Percentiles rank a stretch among this genome's conserved stretches.
Evolutionary conservation across 1,140 invertebrate genomes (phyloP).

Genomic region (Drosophila mojavensis): DNA sequence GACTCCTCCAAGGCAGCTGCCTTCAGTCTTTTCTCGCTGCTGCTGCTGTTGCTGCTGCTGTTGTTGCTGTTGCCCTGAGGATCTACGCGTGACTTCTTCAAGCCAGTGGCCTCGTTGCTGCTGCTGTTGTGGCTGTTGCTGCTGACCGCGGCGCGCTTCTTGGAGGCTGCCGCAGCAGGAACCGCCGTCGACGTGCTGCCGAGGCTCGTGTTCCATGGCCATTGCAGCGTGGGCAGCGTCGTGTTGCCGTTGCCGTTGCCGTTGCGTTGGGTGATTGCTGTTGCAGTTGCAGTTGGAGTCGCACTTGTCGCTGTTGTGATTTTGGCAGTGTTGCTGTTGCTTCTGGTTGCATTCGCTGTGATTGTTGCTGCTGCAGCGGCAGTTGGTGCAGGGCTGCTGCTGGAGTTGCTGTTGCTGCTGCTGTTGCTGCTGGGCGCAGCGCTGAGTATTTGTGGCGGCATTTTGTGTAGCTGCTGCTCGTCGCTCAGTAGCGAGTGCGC

Average conservation of each 20-base stretch:
- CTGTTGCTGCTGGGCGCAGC: slow-evolving; percentile 30
- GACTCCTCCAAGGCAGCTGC: slow-evolving; percentile 78
- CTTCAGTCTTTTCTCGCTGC: slow-evolving; percentile 81
- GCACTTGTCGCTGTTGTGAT: slow-evolving; percentile 29
- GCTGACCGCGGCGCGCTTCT: slow-evolving; percentile 17
- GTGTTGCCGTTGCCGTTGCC: slow-evolving; percentile 32
- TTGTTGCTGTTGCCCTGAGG: neutral
- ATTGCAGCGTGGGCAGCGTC: slow-evolving; percentile 63
- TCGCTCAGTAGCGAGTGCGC: slow-evolving; percentile 85
- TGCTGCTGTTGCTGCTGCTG: slow-evolving; percentile 25
- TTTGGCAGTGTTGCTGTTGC: slow-evolving; percentile 50
- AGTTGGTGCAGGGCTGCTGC: slow-evolving; percentile 8
- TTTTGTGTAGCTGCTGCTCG: slow-evolving; percentile 61
- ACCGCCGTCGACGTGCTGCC: slow-evolving; percentile 72
- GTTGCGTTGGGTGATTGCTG: slow-evolving; percentile 19
- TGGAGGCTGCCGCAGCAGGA: slow-evolving; percentile 34
- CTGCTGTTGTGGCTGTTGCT: neutral
- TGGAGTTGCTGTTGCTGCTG: slow-evolving; percentile 36
- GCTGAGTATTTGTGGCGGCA: slow-evolving; percentile 78
- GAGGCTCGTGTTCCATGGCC: slow-evolving; percentile 75
- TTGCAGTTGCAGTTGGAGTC: slow-evolving; percentile 22
- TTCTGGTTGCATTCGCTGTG: slow-evolving; percentile 31
- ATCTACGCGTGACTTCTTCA: slow-evolving; percentile 63
- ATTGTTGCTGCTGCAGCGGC: slow-evolving; percentile 24
- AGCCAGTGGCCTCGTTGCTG: neutral